Evolutionary conservation across 1,140 invertebrate genomes (phyloP).

Genomic region (Caerostris extrusa): DNA sequence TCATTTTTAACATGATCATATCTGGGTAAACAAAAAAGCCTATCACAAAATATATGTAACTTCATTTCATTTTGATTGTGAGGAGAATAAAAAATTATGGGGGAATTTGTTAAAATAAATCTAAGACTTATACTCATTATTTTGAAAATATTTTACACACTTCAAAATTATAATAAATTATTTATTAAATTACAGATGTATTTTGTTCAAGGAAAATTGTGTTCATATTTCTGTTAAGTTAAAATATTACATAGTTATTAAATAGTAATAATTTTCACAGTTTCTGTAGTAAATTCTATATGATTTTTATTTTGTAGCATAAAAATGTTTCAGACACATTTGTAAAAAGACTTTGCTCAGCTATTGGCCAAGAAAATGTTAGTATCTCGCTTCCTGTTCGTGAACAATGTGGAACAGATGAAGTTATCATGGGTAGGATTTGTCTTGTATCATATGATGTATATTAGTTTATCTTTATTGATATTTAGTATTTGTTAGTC

Average conservation of each 20-base stretch:
- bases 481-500: not conserved
- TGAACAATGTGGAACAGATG: conserved; percentile 84
- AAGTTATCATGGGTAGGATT: conserved; percentile 82
- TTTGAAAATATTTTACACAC: not conserved
- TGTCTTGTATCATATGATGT: not conserved
- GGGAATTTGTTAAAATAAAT: too few relatives aligned
- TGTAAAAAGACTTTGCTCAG: conserved; percentile 79
- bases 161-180: not conserved
- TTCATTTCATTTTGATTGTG: too few relatives aligned
- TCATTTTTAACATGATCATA: too few relatives aligned
- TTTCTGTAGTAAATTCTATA: not conserved
- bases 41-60: too few relatives aligned
- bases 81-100: too few relatives aligned
- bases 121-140: too few relatives aligned
- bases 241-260: not conserved
- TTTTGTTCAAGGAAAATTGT: not conserved
- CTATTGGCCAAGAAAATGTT: conserved; percentile 82
- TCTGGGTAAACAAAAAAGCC: too few relatives aligned
- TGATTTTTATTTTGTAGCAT: conserved; percentile 31
- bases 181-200: not conserved
- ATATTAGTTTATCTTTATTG: not conserved
- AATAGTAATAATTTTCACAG: not conserved
- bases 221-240: not conserved
- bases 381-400: conserved; percentile 82
- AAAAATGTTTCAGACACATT: conserved; percentile 57